Evolutionary conservation across 2,888 invertebrate genomes (phyloP).

Genomic region (Tachina fera): DNA sequence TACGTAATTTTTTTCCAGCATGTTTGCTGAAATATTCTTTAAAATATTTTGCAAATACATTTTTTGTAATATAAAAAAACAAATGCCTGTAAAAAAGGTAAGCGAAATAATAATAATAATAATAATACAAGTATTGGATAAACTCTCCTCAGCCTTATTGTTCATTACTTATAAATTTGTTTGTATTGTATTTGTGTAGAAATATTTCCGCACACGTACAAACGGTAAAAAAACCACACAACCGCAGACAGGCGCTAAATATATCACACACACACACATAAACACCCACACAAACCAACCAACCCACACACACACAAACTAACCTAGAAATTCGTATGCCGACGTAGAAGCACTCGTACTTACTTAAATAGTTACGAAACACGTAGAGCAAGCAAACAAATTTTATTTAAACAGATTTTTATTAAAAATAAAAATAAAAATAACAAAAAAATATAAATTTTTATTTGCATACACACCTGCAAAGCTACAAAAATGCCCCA

Average conservation of each 20-base stretch:
- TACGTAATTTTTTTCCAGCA: constrained; percentile 7
- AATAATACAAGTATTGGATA: constrained; percentile 19
- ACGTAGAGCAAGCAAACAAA: constrained; percentile 6
- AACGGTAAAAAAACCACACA: background rate
- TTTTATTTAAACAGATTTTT: constrained; percentile 50
- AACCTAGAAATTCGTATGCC: background rate
- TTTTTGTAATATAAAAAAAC: constrained; percentile 27
- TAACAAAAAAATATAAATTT: background rate
- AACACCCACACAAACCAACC: background rate
- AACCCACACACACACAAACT: background rate
- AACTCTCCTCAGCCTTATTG: constrained; percentile 14
- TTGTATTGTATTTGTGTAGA: background rate
- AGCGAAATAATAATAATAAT: constrained; percentile 23
- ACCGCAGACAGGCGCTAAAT: constrained; percentile 8
- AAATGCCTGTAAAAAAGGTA: background rate
- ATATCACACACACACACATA: background rate
- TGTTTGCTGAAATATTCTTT: background rate
- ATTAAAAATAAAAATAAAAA: constrained; percentile 40
- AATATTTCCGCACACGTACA: background rate
- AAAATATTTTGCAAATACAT: constrained; percentile 12
- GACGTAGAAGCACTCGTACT: too few relatives aligned
- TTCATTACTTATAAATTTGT: constrained; percentile 17
- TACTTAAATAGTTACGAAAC: constrained; percentile 7
- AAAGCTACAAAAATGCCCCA: constrained; percentile 4
- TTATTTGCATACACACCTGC: constrained; percentile 1